Percentiles rank a stretch among this genome's conserved stretches.
Conservation (phyloP, 2,888 invertebrate genomes). For the Xestia xanthographa region DNA sequence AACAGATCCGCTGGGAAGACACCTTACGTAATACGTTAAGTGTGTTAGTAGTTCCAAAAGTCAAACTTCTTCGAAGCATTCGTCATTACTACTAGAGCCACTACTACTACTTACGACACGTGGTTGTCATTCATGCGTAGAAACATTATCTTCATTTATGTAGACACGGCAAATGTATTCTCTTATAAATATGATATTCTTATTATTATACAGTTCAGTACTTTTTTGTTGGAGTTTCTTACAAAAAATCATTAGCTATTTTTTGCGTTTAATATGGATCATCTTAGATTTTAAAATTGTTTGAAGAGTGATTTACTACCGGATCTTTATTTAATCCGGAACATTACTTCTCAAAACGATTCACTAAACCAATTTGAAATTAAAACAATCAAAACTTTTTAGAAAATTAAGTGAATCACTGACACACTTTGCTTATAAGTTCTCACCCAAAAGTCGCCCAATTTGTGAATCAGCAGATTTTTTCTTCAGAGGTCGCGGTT, state of each 20-base stretch:
- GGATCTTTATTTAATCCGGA: background rate
- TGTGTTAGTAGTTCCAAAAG: conserved; percentile 25
- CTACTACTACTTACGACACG: conserved; percentile 16
- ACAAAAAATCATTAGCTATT: background rate
- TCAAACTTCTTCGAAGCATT: conserved; percentile 40
- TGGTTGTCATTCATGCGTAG: conserved; percentile 17
- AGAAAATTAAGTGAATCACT: conserved; percentile 28
- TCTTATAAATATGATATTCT: too few relatives aligned
- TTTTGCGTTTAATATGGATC: background rate
- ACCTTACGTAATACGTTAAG: background rate
- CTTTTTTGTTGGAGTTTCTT: too few relatives aligned
- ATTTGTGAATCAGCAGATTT: conserved; percentile 44
- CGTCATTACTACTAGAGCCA: conserved; percentile 12
- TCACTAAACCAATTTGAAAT: conserved; percentile 10
- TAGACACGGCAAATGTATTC: background rate
- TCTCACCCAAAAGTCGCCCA: background rate
- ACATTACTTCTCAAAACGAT: conserved; percentile 3
- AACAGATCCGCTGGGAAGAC: conserved; percentile 6
- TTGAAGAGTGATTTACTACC: background rate
- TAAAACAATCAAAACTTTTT: conserved; percentile 5
- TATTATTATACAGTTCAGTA: background rate
- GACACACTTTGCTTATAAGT: conserved; percentile 18
- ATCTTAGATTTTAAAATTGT: background rate
- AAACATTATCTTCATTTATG: background rate
- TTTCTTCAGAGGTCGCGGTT: conserved; percentile 18